Evolutionary conservation across 2,113 vertebrate genomes (phyloP), one percentile per base, ranked within the genome.

Genomic region (Rhinolophus sinicus): DNA sequence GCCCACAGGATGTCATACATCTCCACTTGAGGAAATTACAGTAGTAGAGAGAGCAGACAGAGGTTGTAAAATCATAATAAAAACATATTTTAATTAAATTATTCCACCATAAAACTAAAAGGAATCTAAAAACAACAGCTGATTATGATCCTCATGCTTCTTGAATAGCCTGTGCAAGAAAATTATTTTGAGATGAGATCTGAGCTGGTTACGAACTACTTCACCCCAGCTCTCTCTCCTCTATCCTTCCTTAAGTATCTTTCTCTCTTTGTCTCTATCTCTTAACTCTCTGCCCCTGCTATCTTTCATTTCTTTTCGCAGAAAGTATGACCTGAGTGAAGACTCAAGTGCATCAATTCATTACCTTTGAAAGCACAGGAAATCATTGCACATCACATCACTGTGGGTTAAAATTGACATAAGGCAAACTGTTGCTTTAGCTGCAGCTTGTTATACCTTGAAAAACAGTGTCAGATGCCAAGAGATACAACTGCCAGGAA

Each of bases 1-100:
- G 95, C 96, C 97, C 97, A 98, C 88, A 98, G 97, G 86, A 98
- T 96, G 96, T 95, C 93, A 97, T 96, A 93, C 62, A 96, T 98
- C 95, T 98, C 77, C 60, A 88, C 98, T 97, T 95, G 97, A 98
- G 97, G 97, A 98, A 98, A 98, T 98, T 98, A 98, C 93, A 97
- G 69, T 93, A 97, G 92, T 94, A 97, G 97, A 83, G 52, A 97
- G 95, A 98, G 92, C 64, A 97, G 94, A 67, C 97, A 98, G 73
- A 98, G 86, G 93, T 87, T 87, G 50, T 97, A 98, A 98, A 98
- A 98, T 95, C n/a, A 92, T 85, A 83, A 98, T 98, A 97, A 98
- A 98, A 98, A 96, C 93, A 54, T 97, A 97, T 98, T 98, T 97
- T 98, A 98, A 98, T 98, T 98, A 98, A 98, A 98, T 98, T 98